Evolutionary conservation across 2,113 vertebrate species (phyloP), one percentile per base, ranked within the genome.

Genomic region (Gymnocephalus cernua): DNA sequence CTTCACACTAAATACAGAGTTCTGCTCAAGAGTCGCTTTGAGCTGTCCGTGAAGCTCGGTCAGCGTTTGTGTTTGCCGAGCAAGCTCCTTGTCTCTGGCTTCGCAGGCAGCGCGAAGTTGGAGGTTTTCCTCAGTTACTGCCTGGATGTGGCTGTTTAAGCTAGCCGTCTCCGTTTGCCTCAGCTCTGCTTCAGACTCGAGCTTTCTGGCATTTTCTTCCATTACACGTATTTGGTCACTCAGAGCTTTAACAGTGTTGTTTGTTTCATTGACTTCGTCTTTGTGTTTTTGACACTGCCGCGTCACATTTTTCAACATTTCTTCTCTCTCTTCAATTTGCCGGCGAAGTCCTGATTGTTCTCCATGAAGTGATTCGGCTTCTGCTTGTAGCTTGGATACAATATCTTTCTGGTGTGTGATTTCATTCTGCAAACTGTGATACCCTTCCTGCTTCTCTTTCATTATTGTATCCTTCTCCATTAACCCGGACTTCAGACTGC

Each of bases 81-180:
- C 27, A 10, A 97, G 32, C 74, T 93, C 84, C 74, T 88, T 70
- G 59, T 93, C 90, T 73, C 83, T 93, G 23, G 82, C 77, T 45
- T 95, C 90, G 48, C 94, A 85, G 4, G 88, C 82, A 27, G 77
- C 67, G 14, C 77, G 91, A 21, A 96, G 91, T 0, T 91, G 89
- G 1, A 71, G 90, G 82, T 95, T 96, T 84, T 96, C 93, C 25
- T 94, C 84, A n/a, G 82, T 87, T 27, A 94, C 66, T 16, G 69
- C 56, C 45, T 94, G 91, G 48, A 92, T 47, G 45, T 83, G 77
- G 3, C 89, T 86, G 59, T 91, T 93, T 50, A 94, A 85, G 18
- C 77, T 86, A 5, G 58, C 53, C 19, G 88, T 8, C 88, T 95
- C 94, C 4, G 80, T 79, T 54, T 93, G 90, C 4, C 72, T 90